These are phyloP conservation scores for Platalea minor DNA, from an alignment of 2,797 vertebrate genomes.

Conservation along the genomic window DNA sequence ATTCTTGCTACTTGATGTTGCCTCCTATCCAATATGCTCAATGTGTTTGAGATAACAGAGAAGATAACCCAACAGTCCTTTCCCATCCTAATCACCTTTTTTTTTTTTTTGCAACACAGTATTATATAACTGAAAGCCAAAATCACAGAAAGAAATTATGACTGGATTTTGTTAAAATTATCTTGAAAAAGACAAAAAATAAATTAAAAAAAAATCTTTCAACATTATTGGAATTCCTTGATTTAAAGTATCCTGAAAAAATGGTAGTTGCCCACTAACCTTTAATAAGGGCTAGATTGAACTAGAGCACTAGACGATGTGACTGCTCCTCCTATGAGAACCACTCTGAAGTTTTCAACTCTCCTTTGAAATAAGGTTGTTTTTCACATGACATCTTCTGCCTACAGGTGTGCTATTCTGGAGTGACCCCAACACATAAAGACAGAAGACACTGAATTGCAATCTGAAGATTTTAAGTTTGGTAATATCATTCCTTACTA, in stretches of 20 bases:
- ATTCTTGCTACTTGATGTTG: not conserved
- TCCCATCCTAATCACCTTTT: not conserved
- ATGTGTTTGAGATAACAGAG: not conserved
- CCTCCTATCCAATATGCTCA: not conserved
- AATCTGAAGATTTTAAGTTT: not conserved
- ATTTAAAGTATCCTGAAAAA: not conserved
- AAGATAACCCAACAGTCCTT: not conserved
- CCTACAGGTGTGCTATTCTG: not conserved
- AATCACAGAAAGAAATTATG: not conserved
- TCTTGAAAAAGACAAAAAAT: not conserved
- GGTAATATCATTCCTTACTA: not conserved
- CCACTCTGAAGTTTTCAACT: not conserved
- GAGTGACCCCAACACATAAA: not conserved
- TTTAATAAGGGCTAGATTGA: not conserved
- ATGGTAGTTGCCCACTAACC: not conserved
- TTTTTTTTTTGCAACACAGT: not conserved
- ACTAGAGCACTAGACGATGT: not conserved
- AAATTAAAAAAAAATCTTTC: too few relatives aligned
- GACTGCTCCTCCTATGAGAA: not conserved
- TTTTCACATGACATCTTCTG: not conserved
- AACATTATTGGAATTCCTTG: not conserved
- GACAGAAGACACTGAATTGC: not conserved
- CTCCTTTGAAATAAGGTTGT: not conserved
- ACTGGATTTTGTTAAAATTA: not conserved
- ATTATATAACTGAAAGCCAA: not conserved